A percentile compares a stretch with the other conserved stretches of the same genome.
Evolutionary conservation across 2,888 invertebrate species (phyloP).

Genomic region (Microctonus aethiopoides): DNA sequence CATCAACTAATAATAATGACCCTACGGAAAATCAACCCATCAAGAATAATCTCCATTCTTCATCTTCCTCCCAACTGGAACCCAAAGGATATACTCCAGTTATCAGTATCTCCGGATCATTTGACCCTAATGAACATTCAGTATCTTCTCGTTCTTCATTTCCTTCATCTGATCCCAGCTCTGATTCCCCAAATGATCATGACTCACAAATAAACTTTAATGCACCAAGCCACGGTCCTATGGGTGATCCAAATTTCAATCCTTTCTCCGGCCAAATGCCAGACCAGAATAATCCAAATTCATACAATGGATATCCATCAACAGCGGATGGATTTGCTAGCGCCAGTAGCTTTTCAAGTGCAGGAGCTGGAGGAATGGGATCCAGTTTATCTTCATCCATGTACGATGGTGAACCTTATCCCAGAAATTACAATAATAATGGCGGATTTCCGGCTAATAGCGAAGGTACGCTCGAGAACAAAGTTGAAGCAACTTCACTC

Average conservation of each 20-base stretch:
- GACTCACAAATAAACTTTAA: constrained; percentile 15
- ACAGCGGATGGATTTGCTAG: constrained; percentile 40
- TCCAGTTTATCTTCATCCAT: constrained; percentile 37
- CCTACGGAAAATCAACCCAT: not conserved
- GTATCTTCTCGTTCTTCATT: not conserved
- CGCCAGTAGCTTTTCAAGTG: constrained; percentile 43
- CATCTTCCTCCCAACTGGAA: not conserved
- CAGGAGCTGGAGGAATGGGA: constrained; percentile 35
- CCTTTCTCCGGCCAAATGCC: constrained; percentile 24
- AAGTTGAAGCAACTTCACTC: not conserved
- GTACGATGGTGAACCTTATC: constrained; percentile 26
- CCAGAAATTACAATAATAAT: constrained; percentile 37
- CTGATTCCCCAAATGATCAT: not conserved
- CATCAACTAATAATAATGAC: not conserved
- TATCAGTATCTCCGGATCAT: constrained; percentile 28
- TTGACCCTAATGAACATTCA: constrained; percentile 26
- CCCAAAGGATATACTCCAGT: constrained; percentile 21
- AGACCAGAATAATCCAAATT: not conserved
- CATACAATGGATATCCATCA: constrained; percentile 20
- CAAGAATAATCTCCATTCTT: not conserved
- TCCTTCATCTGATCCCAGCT: constrained; percentile 8
- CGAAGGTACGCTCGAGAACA: constrained; percentile 37
- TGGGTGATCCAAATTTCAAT: not conserved
- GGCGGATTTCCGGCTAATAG: constrained; percentile 35
- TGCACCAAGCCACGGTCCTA: constrained; percentile 17